Base-by-base conservation (phyloP, 2,113 vertebrate genomes). In the Pseudonaja textilis region DNA sequence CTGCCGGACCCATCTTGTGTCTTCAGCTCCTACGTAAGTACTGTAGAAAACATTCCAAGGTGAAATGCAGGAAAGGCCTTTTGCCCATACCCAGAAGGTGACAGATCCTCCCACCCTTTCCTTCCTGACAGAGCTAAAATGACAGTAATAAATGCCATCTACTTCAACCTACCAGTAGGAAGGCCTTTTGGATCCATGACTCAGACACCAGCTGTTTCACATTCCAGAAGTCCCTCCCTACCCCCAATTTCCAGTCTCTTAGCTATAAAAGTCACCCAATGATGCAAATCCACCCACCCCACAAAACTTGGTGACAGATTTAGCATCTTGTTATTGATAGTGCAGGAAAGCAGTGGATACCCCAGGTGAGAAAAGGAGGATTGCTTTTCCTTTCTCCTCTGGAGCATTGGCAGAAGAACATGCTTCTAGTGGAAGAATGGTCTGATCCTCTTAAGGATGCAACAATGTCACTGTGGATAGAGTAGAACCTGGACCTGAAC, bases 271-370 rank as follows among this genome's bases (percentile, higher is more conserved):
- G 93, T 93, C 96, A 92, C 89, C 47, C 0, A 59, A 92, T 96
- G 97, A 97, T 94, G 94, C 91, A 96, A 93, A 95, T 95, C 95
- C 95, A 96, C 96, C 97, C 96, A 96, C 95, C 95, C 93, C 90
- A 54, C 81, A 34, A 87, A 11, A 8, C 0, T 91, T 20, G 22
- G 90, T n/a, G 86, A 95, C 1, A 0, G 50, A 87, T 95, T 96
- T 96, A 94, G 95, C 93, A 94, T 39, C 86, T 91, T 87, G 91
- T 93, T 74, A 10, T 57, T 0, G n/a, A 23, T 0, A 2, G 1
- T 88, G 7, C 93, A 91, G 88, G 85, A 91, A 93, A 92, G 93
- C 90, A 92, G 64, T 89, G n/a, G 2, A 91, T 89, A 6, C 50
- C 90, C 52, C 47, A 11, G 85, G 25, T 20, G 0, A 69, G 0